A percentile compares a stretch with the other conserved stretches of the same genome.
Evolutionary conservation across 2,113 vertebrate species (phyloP).

Genomic region (Athene cunicularia): DNA sequence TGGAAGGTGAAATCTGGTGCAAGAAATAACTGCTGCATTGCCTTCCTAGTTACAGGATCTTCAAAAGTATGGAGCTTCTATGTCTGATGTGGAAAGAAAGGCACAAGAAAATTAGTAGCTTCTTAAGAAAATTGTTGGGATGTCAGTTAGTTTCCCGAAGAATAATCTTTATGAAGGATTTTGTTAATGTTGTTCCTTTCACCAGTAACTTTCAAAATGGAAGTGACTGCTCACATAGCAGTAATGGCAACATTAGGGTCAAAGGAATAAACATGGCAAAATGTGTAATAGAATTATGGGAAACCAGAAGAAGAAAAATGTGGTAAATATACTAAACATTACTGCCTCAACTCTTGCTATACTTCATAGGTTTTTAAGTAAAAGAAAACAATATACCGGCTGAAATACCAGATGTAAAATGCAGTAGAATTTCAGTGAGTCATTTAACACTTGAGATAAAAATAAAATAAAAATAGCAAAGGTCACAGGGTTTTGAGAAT

Average conservation of each 20-base stretch:
- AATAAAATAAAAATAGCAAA: not conserved
- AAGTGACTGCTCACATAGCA: not conserved
- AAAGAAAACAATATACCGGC: not conserved
- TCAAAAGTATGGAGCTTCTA: constrained; percentile 8
- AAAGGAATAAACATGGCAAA: not conserved
- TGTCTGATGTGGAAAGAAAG: constrained; percentile 5
- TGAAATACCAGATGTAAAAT: not conserved
- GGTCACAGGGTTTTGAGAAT: not conserved
- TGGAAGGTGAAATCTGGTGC: not conserved
- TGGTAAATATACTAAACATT: not conserved
- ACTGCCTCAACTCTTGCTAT: not conserved
- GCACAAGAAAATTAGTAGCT: not conserved
- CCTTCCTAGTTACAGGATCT: not conserved
- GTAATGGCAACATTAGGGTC: not conserved
- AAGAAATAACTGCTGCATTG: not conserved
- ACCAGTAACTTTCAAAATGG: not conserved
- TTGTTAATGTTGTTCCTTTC: not conserved
- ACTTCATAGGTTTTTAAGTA: not conserved
- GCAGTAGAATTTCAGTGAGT: not conserved
- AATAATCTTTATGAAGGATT: not conserved
- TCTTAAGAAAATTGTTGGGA: constrained; percentile 28
- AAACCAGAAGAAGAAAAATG: not conserved
- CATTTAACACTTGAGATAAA: not conserved
- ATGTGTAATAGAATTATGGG: not conserved
- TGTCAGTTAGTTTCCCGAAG: not conserved